Base-by-base conservation (phyloP, 2,888 invertebrate species). In the Scaptomyza polygonia region DNA sequence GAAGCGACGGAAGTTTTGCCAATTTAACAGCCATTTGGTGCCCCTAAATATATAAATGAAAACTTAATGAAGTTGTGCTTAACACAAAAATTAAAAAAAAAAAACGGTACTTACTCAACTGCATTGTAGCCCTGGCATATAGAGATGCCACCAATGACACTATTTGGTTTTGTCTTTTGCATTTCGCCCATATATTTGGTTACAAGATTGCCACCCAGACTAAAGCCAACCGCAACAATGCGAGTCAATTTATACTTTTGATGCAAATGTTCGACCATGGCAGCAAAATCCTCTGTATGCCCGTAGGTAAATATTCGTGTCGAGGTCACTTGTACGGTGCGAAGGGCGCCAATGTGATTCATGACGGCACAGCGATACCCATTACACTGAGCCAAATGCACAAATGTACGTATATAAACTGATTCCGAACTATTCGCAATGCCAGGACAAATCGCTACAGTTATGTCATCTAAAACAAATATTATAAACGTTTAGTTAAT, bases 51-150 rank as follows among this genome's bases (percentile, higher is more conserved):
- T 21, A 11, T n/a, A 16, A 2, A 14, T 8, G 16, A 3, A 9
- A 5, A 18, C 1, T 11, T 9, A 3, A 14, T 11, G 0, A 16
- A 4, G 0, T 5, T 5, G n/a, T 16, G 21, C 11, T 6, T 11
- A 8, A 7, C 11, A 53, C 57, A 16, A 18, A 9, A 5, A 11
- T 9, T 21, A 21, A 21, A 21, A 21, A 21, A 21, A 3, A 21
- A 21, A 21, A 21, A 29, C 14, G 49, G 43, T 11, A 94, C 96
- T 94, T 93, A 98, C 97, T 95, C 95, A 67, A 96, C 95, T 43
- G 97, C 97, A 91, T 97, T 96, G 91, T 98, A 98, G 85, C 98
- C 98, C 92, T 98, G 98, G 90, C 98, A 98, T 88, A 98, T 96
- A 32, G 98, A 97, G 83, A 98, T 95, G 29, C 95, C 98, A 53